These are phyloP conservation scores for Listronotus bonariensis DNA, from an alignment of 1,140 invertebrate species.

Conservation along the genomic window DNA sequence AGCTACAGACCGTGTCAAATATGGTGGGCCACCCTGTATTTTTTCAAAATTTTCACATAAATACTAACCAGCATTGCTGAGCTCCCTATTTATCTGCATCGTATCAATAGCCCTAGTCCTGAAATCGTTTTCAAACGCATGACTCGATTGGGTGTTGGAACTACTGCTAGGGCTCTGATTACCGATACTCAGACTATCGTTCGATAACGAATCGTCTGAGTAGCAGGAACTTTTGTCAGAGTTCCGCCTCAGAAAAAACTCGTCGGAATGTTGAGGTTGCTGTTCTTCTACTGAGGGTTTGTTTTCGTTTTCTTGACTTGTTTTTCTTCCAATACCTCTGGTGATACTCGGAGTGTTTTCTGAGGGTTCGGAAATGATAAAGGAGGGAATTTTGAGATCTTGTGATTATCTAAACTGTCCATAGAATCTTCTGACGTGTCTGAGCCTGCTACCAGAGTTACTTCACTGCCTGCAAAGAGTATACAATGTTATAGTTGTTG, in stretches of 20 bases:
- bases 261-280: conserved; percentile 36
- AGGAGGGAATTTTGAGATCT: conserved; percentile 52
- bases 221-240: conserved; percentile 68
- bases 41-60: no score
- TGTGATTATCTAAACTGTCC: conserved; percentile 63
- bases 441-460: conserved; percentile 73
- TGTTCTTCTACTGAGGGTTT: conserved; percentile 20
- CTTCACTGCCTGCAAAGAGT: conserved; percentile 64
- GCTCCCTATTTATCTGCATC: conserved; percentile 43
- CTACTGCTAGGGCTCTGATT: conserved; percentile 52
- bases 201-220: conserved; percentile 69
- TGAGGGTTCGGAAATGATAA: conserved; percentile 63
- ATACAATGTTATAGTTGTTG: no score
- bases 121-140: conserved; percentile 43
- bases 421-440: conserved; percentile 66
- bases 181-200: conserved; percentile 58
- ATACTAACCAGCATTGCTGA: conserved; percentile 43
- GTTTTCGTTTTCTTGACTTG: conserved; percentile 62
- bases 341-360: conserved; percentile 80
- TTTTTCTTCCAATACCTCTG: conserved; percentile 73
- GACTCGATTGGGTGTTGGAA: conserved; percentile 51
- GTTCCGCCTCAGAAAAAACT: conserved; percentile 52
- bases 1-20: no score
- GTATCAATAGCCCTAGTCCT: conserved; percentile 34
- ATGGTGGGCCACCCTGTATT: no score